Evolutionary conservation across 2,113 vertebrate genomes (phyloP).

Genomic region (Leptosomus discolor): DNA sequence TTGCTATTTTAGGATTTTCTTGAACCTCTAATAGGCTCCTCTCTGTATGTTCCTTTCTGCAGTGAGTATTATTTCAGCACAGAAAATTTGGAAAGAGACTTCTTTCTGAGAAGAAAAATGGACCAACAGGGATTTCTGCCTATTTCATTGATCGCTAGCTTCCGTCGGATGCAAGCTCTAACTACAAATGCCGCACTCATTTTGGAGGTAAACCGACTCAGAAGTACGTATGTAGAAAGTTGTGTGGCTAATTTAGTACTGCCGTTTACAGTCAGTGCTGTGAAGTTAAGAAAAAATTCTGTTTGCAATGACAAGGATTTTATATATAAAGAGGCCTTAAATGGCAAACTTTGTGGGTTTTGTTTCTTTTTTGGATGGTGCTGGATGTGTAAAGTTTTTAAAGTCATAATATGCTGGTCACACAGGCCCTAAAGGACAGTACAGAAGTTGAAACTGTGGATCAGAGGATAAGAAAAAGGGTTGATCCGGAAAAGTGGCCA

Average conservation of each 20-base stretch:
- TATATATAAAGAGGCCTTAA: background rate
- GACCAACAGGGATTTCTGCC: slow-evolving; percentile 92
- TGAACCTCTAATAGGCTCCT: background rate
- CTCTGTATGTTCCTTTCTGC: slow-evolving; percentile 17
- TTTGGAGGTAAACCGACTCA: slow-evolving; percentile 81
- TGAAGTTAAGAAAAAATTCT: background rate
- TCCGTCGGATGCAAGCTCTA: slow-evolving; percentile 92
- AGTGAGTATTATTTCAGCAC: slow-evolving; percentile 98
- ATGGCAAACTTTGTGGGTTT: background rate
- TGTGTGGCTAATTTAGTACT: background rate
- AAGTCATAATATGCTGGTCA: background rate
- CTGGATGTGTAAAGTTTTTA: background rate
- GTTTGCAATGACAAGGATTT: background rate
- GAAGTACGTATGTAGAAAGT: background rate
- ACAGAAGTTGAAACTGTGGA: slow-evolving; percentile 90
- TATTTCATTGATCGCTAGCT: slow-evolving; percentile 90
- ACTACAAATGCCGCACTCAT: slow-evolving; percentile 90
- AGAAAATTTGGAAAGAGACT: slow-evolving; percentile 95
- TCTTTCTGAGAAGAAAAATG: slow-evolving; percentile 97
- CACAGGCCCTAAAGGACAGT: slow-evolving; percentile 90
- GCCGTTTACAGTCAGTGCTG: background rate
- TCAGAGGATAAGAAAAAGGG: slow-evolving; percentile 86
- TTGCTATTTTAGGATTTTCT: background rate
- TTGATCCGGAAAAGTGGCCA: slow-evolving; percentile 92
- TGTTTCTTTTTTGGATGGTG: background rate